These are phyloP conservation scores for Criorhina ranunculi DNA, from an alignment of 2,888 invertebrate species.

Conservation along the genomic window DNA sequence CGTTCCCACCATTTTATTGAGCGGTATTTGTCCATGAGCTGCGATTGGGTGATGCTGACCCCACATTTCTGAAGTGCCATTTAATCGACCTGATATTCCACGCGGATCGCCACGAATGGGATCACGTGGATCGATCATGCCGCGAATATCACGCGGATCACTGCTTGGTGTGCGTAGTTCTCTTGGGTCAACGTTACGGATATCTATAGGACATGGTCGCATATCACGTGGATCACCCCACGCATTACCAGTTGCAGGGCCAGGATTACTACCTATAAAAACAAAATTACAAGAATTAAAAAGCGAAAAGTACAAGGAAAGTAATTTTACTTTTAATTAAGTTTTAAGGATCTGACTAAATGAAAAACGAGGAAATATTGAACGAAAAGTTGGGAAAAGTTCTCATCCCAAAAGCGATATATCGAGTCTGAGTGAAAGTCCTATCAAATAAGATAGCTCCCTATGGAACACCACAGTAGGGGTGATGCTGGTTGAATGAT, in stretches of 20 bases:
- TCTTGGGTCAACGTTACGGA: conserved; percentile 85
- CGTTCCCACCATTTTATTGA: conserved; percentile 86
- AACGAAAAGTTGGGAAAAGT: no score
- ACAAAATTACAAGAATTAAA: neutral
- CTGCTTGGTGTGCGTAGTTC: conserved; percentile 83
- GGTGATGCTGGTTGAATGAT: no score
- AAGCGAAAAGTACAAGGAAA: no score
- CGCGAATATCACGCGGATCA: conserved; percentile 83
- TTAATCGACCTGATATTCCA: conserved; percentile 93
- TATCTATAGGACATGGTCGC: conserved; percentile 86
- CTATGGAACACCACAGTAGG: no score
- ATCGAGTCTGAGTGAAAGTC: no score
- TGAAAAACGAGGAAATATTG: no score
- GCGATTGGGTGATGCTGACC: conserved; percentile 86
- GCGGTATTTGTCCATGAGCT: conserved; percentile 81
- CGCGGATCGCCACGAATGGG: conserved; percentile 89
- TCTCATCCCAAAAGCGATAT: no score
- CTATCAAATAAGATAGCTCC: no score
- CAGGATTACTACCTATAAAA: conserved; percentile 75
- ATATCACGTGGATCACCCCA: conserved; percentile 87
- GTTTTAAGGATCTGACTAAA: no score
- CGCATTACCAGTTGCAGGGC: conserved; percentile 84
- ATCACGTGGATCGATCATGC: conserved; percentile 85
- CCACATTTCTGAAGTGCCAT: conserved; percentile 93
- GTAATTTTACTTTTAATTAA: neutral